Evolutionary conservation across 2,888 invertebrate species (phyloP).

Genomic region (Stramonita haemastoma): DNA sequence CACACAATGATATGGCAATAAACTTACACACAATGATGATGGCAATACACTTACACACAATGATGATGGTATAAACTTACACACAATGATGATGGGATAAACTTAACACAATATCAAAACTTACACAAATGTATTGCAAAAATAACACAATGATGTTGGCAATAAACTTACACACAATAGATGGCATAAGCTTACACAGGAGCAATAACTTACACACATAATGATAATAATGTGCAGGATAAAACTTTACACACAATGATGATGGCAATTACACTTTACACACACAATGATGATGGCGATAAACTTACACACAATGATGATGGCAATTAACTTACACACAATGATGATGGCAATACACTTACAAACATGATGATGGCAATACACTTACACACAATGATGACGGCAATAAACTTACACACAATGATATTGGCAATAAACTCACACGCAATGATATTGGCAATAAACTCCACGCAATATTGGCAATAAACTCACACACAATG

Average conservation of each 20-base stretch:
- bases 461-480: background rate
- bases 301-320: background rate
- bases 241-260: background rate
- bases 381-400: background rate
- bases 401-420: background rate
- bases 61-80: no score
- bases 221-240: background rate
- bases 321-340: background rate
- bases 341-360: constrained; percentile 3
- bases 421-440: background rate
- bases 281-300: background rate
- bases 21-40: no score
- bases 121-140: no score
- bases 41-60: no score
- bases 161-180: background rate
- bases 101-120: no score
- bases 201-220: background rate
- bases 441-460: background rate
- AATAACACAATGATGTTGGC: background rate
- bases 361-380: background rate
- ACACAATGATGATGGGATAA: no score
- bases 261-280: background rate
- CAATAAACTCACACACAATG: background rate
- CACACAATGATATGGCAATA: no score
- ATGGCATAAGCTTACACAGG: background rate